These are phyloP conservation scores for Microcebus murinus DNA, from an alignment of 2,113 vertebrate genomes.

Conservation along the genomic window DNA sequence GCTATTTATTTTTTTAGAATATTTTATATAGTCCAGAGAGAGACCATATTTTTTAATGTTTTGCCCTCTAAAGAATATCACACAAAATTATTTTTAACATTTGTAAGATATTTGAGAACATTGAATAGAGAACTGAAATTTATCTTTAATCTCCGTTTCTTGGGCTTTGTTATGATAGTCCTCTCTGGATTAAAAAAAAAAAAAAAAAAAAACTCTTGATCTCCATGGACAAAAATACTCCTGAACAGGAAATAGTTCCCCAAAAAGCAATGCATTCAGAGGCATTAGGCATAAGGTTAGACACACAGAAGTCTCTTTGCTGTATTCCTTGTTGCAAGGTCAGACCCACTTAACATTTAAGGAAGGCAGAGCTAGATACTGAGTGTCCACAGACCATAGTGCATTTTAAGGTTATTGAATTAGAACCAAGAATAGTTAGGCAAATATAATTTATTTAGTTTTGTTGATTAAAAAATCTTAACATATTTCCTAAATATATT, in stretches of 20 bases:
- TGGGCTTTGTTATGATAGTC: background rate
- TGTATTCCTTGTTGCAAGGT: background rate
- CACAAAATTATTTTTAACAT: background rate
- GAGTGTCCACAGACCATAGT: background rate
- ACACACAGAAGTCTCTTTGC: background rate
- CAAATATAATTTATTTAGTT: conserved; percentile 7
- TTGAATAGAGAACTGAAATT: background rate
- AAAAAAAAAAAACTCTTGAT: background rate
- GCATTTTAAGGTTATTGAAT: conserved; percentile 35
- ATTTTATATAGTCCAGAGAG: background rate
- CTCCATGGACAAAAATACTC: conserved; percentile 17
- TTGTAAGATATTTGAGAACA: conserved; percentile 44
- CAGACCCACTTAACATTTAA: background rate
- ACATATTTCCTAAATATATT: conserved; percentile 24
- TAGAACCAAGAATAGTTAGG: conserved; percentile 15
- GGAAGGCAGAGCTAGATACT: background rate
- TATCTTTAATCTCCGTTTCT: conserved; percentile 27
- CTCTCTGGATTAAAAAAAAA: background rate
- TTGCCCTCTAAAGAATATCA: background rate
- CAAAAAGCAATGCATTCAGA: background rate
- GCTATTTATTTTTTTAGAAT: background rate
- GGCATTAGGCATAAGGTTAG: background rate
- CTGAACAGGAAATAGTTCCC: background rate
- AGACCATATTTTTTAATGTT: conserved; percentile 2
- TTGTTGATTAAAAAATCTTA: background rate